Evolutionary conservation across 2,113 vertebrate genomes (phyloP).

Genomic region (Mellivora capensis): DNA sequence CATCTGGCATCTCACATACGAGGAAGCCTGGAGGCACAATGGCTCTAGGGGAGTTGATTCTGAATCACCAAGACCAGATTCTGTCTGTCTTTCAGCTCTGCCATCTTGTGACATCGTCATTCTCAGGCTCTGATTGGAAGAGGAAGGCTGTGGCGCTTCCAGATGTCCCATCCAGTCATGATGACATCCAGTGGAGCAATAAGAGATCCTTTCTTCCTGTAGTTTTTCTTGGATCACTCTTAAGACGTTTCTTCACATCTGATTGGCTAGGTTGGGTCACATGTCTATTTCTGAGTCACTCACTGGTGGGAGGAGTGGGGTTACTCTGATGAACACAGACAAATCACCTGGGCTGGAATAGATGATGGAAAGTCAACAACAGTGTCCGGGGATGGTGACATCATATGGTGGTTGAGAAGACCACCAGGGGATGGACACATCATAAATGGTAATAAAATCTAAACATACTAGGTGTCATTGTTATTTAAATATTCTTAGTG

Average conservation of each 20-base stretch:
- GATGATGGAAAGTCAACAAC: background rate
- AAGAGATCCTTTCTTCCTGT: background rate
- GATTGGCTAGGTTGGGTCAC: background rate
- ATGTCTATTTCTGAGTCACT: background rate
- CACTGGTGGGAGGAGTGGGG: background rate
- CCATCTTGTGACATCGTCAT: accelerated
- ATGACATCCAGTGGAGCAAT: background rate
- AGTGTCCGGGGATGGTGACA: background rate
- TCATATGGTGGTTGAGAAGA: background rate
- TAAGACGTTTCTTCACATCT: background rate
- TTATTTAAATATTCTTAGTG: background rate
- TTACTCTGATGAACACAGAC: background rate
- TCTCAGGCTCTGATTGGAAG: background rate
- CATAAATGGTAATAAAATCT: background rate
- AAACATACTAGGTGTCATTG: background rate
- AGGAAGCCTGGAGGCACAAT: background rate
- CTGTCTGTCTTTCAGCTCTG: background rate
- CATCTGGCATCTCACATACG: background rate
- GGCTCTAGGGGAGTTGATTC: background rate
- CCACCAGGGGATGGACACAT: background rate
- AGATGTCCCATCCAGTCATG: background rate
- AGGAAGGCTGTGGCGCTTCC: background rate
- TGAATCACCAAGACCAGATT: background rate
- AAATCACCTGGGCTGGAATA: background rate
- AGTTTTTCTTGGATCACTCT: background rate